A percentile compares a stretch with the other conserved stretches of the same genome.
Evolutionary conservation across 2,797 vertebrate species (phyloP).

Genomic region (Pelodytes ibericus): DNA sequence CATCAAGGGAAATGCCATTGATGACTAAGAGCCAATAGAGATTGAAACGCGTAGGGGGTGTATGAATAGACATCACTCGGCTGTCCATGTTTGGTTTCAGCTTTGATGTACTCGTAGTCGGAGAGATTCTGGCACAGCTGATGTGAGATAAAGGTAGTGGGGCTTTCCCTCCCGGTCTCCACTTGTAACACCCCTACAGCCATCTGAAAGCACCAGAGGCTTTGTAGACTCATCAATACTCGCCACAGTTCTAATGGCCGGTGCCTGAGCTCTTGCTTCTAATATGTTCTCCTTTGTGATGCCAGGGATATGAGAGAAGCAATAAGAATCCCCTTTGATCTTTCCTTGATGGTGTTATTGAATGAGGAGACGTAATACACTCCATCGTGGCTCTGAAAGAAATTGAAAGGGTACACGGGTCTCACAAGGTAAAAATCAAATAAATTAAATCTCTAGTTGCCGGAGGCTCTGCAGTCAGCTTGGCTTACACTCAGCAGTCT

Average conservation of each 20-base stretch:
- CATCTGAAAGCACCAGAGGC: neutral
- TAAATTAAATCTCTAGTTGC: too few species aligned
- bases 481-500: too few species aligned
- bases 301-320: slow-evolving; percentile 8
- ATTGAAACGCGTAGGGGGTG: too few species aligned
- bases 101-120: too few species aligned
- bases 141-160: neutral
- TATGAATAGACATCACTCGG: too few species aligned
- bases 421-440: slow-evolving; percentile 28
- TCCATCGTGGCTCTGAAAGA: slow-evolving; percentile 8
- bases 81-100: too few species aligned
- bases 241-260: slow-evolving; percentile 1
- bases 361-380: slow-evolving; percentile 30
- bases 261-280: neutral
- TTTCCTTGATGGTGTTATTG: slow-evolving; percentile 30
- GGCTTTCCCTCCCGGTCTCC: neutral
- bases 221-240: slow-evolving; percentile 2
- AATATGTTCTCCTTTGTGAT: too few species aligned
- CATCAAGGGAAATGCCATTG: too few species aligned
- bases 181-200: neutral
- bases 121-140: neutral
- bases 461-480: too few species aligned
- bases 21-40: too few species aligned
- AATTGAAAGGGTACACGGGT: slow-evolving; percentile 29
- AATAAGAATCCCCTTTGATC: slow-evolving; percentile 40